Base-by-base conservation (phyloP, 2,888 invertebrate species). In the Cataglyphis cursor region DNA sequence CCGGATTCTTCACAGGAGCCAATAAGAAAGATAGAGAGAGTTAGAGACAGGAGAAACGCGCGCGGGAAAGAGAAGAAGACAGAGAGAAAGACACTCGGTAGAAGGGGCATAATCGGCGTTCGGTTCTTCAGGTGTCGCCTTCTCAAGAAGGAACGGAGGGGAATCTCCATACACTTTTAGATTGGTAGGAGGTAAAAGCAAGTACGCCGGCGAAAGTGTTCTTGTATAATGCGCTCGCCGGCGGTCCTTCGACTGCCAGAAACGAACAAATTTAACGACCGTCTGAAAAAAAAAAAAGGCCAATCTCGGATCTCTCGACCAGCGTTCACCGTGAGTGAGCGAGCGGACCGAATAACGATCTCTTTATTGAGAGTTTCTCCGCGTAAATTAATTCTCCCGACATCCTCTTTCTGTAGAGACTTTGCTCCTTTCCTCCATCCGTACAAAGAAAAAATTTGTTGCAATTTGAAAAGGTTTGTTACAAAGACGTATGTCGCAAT, bases 151-250 rank as follows among this genome's bases (percentile, higher is more conserved):
- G n/a, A 62, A 81, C 61, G 84, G 72, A 76, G 81, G 86, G 76
- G 73, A 87, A 76, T 66, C 66, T 81, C 66, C 82, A 85, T 83
- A 89, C 89, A 89, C 89, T 89, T 91, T 85, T 87, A 89, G 90
- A 90, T 91, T 85, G 81, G 80, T 81, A 76, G 87, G 87, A 89
- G 90, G 91, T 90, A 92, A 92, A 92, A 92, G 90, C 92, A 88
- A 85, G 87, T 88, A 88, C 90, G 87, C 89, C 89, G 92, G 94
- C 93, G 94, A 94, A 93, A 94, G 94, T 94, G 92, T 93, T 94
- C 91, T 93, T 90, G 88, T 91, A 90, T 84, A 83, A 82, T 83
- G 86, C 87, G 83, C 86, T 80, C 81, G 80, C 75, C 57, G 54
- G 64, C 76, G 84, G 82, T 85, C 85, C 89, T 88, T 70, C 57